These are phyloP conservation scores for Plestiodon gilberti DNA, from an alignment of 2,113 vertebrate genomes.

Conservation along the genomic window DNA sequence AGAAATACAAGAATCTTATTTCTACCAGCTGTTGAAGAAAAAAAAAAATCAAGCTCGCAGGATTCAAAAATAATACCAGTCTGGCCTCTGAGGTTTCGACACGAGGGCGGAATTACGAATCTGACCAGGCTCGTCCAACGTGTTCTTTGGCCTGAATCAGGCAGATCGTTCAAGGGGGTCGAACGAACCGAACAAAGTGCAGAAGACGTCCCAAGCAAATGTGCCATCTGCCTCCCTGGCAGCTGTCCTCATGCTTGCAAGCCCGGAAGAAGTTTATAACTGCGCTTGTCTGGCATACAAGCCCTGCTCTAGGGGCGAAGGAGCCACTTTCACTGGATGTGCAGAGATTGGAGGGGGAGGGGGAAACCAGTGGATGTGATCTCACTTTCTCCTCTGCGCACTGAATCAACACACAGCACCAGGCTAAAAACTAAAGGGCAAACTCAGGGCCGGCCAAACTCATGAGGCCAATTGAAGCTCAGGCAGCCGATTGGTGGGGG, in stretches of 20 bases:
- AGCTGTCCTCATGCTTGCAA: too few relatives aligned
- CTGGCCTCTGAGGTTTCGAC: conserved; percentile 36
- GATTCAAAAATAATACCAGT: conserved; percentile 48
- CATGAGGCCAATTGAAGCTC: background rate
- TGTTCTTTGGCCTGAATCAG: fast-evolving
- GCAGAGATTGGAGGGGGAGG: background rate
- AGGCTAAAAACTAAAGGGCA: background rate
- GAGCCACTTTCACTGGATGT: background rate
- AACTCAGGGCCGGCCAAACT: too few relatives aligned
- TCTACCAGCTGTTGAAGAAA: conserved; percentile 52
- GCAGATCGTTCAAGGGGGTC: fast-evolving
- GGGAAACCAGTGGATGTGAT: too few relatives aligned
- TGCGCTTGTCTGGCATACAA: too few relatives aligned
- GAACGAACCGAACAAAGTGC: background rate
- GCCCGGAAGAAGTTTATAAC: too few relatives aligned
- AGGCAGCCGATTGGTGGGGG: too few relatives aligned
- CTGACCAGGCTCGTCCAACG: background rate
- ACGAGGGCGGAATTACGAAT: conserved; percentile 14
- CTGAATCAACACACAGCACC: too few relatives aligned
- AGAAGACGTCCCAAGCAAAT: too few relatives aligned
- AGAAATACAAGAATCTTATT: conserved; percentile 56
- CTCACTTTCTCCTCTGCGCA: background rate
- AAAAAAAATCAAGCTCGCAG: background rate
- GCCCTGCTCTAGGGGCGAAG: too few relatives aligned
- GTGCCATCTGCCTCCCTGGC: too few relatives aligned